These are phyloP conservation scores for Hyles lineata DNA, from an alignment of 2,888 invertebrate genomes.

Conservation along the genomic window DNA sequence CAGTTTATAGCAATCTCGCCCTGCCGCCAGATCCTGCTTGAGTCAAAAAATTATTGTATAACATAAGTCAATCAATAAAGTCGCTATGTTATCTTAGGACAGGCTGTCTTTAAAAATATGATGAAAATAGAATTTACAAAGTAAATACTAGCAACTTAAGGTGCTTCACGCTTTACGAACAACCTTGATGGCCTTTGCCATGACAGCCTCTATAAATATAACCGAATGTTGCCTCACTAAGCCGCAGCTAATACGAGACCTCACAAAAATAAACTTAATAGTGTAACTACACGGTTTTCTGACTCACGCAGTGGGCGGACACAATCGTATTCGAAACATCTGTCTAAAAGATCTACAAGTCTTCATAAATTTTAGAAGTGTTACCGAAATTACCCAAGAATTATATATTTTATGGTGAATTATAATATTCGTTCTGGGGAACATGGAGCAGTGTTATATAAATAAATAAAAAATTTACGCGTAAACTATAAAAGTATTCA, in stretches of 20 bases:
- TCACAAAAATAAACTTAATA: constrained; percentile 17
- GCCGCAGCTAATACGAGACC: not conserved
- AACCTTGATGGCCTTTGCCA: not conserved
- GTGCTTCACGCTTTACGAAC: not conserved
- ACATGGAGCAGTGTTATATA: not conserved
- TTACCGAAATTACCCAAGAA: not conserved
- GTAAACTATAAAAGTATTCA: not conserved
- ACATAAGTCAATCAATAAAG: not conserved
- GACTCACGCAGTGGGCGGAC: constrained; percentile 29
- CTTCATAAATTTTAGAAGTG: not conserved
- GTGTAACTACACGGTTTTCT: not conserved
- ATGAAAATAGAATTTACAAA: not conserved
- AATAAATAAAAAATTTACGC: not conserved
- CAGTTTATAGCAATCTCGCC: not conserved
- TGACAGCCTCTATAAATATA: not conserved
- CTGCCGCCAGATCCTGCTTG: too few relatives aligned
- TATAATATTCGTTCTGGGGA: not conserved
- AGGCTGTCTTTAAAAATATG: not conserved
- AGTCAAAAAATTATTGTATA: not conserved
- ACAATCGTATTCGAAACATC: constrained; percentile 31
- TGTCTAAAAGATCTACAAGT: not conserved
- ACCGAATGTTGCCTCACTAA: not conserved
- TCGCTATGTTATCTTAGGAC: not conserved
- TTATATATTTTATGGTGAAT: not conserved
- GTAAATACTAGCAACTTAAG: not conserved